Percentiles rank a stretch among this genome's conserved stretches.
phyloP scores from a whole-genome alignment of 1,140 invertebrate genomes.

The Andrena cerasifolii region DNA sequence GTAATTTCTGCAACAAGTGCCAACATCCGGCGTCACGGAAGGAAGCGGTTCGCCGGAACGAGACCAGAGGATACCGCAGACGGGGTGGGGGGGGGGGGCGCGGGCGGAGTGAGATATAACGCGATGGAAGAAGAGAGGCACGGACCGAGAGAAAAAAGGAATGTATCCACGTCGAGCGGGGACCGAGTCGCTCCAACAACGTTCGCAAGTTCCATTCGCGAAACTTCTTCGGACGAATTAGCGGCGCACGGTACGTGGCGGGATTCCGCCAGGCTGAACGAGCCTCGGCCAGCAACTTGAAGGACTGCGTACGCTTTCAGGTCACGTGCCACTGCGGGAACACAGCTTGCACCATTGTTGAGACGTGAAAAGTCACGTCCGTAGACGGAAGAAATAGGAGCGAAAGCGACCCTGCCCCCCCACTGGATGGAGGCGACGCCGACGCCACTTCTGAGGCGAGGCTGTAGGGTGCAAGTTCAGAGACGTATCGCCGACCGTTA shows the following conservation, averaged over 20 bases:
- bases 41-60: conserved; percentile 6
- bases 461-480: conserved; percentile 4
- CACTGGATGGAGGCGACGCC: too few relatives aligned
- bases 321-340: conserved; percentile 50
- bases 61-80: background rate
- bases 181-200: background rate
- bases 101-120: background rate
- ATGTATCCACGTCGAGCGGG: background rate
- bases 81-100: background rate
- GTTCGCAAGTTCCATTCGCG: background rate
- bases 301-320: conserved; percentile 27
- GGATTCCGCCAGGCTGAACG: background rate
- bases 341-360: conserved; percentile 52
- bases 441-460: background rate
- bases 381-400: conserved; percentile 18
- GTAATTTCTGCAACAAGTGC: conserved; percentile 56
- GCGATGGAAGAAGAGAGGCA: background rate
- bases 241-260: conserved; percentile 16
- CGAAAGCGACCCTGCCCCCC: conserved; percentile 7
- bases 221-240: conserved; percentile 36
- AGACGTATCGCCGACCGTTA: conserved; percentile 35
- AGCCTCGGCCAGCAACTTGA: background rate
- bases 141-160: conserved; percentile 10
- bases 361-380: conserved; percentile 47
- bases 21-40: conserved; percentile 46